Base-by-base conservation (phyloP, 2,888 invertebrate species). In the Drosophila hamatofila region DNA sequence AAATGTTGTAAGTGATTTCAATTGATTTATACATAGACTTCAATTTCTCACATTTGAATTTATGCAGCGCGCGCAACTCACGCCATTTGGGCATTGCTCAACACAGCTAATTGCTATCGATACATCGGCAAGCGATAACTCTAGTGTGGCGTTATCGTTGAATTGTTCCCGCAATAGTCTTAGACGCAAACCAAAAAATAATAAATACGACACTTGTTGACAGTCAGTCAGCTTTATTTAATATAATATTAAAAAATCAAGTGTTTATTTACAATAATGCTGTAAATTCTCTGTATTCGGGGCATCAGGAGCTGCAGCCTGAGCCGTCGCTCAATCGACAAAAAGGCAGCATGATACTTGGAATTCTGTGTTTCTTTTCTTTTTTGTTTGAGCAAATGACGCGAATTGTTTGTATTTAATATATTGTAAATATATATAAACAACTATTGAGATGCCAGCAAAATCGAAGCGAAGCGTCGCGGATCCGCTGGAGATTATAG, bases 61-160 rank as follows among this genome's bases (percentile, higher is more conserved):
- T n/a, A 4, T 4, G 9, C 23, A 44, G 14, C 2, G 35, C 44
- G n/a, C n/a, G 5, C 37, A 8, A n/a, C n/a, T 12, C 12, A 9
- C 16, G n/a, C 21, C 16, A 14, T 37, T 42, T 23, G 3, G 7
- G 51, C 4, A 33, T 51, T 51, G 33, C 7, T 12, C 65, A 51
- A 39, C 59, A 59, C 52, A 30, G 27, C 1, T 2, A 6, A 27
- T 6, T 48, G 48, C 11, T 52, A 60, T 60, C 59, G 59, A 52
- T 60, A 23, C 21, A 27, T 16, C 5, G 4, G 21, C 4, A 7
- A 16, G 37, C 58, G 58, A 48, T 58, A 21, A 12, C 16, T 33
- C 5, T 3, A 46, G 8, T 14, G 25, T 5, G 14, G 35, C 5
- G 12, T 42, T 18, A 25, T 27, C 27, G 37, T 6, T 12, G 23